These are phyloP conservation scores for Oceanites oceanicus DNA, from an alignment of 2,113 vertebrate genomes.

Conservation along the genomic window DNA sequence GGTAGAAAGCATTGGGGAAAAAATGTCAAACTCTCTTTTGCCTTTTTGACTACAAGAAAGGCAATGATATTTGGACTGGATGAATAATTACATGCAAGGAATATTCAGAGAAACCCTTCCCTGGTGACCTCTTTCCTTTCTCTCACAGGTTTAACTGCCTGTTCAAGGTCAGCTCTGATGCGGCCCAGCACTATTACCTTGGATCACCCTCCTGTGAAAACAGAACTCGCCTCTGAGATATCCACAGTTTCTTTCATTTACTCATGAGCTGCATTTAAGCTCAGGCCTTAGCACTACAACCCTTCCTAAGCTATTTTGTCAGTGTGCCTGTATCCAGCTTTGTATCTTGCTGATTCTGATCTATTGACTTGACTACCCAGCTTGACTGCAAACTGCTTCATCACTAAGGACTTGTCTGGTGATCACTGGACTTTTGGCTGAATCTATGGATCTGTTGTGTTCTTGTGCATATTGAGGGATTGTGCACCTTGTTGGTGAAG, in stretches of 20 bases:
- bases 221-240: background rate
- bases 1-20: background rate
- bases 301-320: background rate
- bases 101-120: background rate
- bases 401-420: background rate
- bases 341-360: background rate
- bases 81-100: background rate
- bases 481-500: background rate
- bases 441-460: background rate
- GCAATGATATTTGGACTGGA: background rate
- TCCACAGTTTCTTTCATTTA: background rate
- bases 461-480: background rate
- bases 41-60: background rate
- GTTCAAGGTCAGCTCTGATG: background rate
- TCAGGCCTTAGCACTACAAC: background rate
- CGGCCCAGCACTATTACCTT: background rate
- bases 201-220: background rate
- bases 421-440: background rate
- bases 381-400: background rate
- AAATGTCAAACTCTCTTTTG: background rate
- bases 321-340: background rate
- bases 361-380: background rate
- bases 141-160: background rate
- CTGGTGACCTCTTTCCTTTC: background rate
- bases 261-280: background rate